These are phyloP conservation scores for Lepidotrigona ventralis DNA, from an alignment of 1,140 invertebrate genomes.

Conservation along the genomic window DNA sequence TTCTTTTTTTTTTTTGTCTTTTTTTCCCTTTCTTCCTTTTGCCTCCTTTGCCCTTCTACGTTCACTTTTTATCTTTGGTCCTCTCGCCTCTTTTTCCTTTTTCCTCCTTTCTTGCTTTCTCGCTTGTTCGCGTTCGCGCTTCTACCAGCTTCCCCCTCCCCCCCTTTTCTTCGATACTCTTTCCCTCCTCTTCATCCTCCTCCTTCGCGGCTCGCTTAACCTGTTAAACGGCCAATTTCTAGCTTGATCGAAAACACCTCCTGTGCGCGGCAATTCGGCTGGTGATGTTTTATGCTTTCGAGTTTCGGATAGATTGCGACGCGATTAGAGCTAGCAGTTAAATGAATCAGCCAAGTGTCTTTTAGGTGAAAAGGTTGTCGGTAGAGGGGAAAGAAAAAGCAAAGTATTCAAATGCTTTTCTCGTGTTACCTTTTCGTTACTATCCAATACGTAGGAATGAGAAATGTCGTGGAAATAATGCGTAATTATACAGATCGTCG, in stretches of 20 bases:
- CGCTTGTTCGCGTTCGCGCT: neutral
- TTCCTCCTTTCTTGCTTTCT: neutral
- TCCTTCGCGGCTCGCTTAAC: neutral
- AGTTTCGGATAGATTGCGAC: too few relatives aligned
- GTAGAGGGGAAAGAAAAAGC: fast-evolving
- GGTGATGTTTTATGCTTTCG: neutral
- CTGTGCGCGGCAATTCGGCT: neutral
- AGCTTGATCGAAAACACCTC: conserved; percentile 10
- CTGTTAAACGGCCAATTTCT: conserved; percentile 33
- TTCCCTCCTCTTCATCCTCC: neutral
- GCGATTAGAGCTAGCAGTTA: neutral
- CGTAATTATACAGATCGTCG: neutral
- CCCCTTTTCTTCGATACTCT: neutral
- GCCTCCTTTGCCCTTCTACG: neutral
- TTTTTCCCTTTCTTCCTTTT: too few relatives aligned
- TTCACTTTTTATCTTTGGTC: too few relatives aligned
- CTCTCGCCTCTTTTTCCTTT: neutral
- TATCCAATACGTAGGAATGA: neutral
- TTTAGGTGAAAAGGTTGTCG: neutral
- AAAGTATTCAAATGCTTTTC: neutral
- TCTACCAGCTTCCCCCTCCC: neutral
- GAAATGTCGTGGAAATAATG: neutral
- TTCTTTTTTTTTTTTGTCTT: too few relatives aligned
- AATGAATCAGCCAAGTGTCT: neutral
- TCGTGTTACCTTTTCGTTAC: too few relatives aligned